Conservation (phyloP, 2,888 invertebrate genomes). For the Scelioninae gen. 1 region DNA sequence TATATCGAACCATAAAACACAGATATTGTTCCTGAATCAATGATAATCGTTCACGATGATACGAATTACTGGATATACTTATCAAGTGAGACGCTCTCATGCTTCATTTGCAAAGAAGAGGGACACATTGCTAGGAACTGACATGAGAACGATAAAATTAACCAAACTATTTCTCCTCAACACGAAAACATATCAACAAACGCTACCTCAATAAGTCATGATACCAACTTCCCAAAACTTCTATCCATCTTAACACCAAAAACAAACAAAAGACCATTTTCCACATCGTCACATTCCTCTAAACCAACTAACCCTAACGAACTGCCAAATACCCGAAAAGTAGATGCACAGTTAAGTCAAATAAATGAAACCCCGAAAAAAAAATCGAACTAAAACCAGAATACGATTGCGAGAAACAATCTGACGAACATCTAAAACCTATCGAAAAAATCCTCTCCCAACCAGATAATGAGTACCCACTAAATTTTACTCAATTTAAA, state of each 20-base stretch:
- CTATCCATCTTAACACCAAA: too few relatives aligned
- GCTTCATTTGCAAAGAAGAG: slow-evolving; percentile 57
- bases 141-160: neutral
- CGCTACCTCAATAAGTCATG: neutral
- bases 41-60: slow-evolving; percentile 55
- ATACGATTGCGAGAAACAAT: neutral
- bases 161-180: neutral
- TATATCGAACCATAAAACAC: slow-evolving; percentile 65
- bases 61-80: slow-evolving; percentile 65
- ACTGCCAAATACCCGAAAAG: neutral
- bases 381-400: neutral
- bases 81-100: slow-evolving; percentile 36
- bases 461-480: slow-evolving; percentile 7
- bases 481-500: slow-evolving; percentile 20
- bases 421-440: slow-evolving; percentile 19
- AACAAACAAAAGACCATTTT: too few relatives aligned
- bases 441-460: neutral
- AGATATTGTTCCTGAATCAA: slow-evolving; percentile 48
- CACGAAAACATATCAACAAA: neutral
- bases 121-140: slow-evolving; percentile 38
- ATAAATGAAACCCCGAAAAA: neutral
- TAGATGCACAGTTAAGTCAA: slow-evolving; percentile 1
- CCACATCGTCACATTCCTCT: too few relatives aligned
- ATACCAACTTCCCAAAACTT: too few relatives aligned
- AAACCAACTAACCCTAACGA: too few relatives aligned